These are phyloP conservation scores for Gonatopus flavifemur DNA, from an alignment of 1,140 invertebrate genomes.

Conservation along the genomic window DNA sequence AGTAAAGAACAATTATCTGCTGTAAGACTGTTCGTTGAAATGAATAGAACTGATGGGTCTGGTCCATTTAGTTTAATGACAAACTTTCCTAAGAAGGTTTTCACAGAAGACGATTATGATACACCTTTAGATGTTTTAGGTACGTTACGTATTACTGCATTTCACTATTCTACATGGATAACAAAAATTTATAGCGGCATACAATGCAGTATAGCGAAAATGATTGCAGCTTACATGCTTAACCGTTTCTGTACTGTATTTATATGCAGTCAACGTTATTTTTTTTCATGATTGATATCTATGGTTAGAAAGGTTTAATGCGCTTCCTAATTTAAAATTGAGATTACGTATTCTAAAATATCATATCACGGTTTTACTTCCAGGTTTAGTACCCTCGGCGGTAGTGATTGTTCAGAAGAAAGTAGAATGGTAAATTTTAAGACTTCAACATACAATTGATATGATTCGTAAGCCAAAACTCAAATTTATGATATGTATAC, in stretches of 20 bases:
- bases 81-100: slow-evolving; percentile 83
- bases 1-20: slow-evolving; percentile 87
- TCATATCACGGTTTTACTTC: too few species aligned
- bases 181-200: slow-evolving; percentile 8
- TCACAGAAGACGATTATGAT: slow-evolving; percentile 84
- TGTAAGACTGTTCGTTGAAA: slow-evolving; percentile 80
- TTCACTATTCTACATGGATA: slow-evolving; percentile 1
- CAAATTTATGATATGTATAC: slow-evolving; percentile 28
- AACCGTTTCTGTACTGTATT: too few species aligned
- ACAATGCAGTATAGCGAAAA: slow-evolving; percentile 1
- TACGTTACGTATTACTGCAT: too few species aligned
- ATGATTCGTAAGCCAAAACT: slow-evolving; percentile 19
- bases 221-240: slow-evolving; percentile 1
- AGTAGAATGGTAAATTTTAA: slow-evolving; percentile 17
- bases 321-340: too few species aligned
- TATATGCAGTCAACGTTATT: slow-evolving; percentile 17
- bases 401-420: slow-evolving; percentile 73
- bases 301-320: too few species aligned
- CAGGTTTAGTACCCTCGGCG: slow-evolving; percentile 78
- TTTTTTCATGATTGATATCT: slow-evolving; percentile 17
- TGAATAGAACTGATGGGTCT: slow-evolving; percentile 70
- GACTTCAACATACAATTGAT: slow-evolving; percentile 5
- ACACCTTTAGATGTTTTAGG: slow-evolving; percentile 80
- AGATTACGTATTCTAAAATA: too few species aligned
- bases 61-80: slow-evolving; percentile 79